phyloP scores from a whole-genome alignment of 30 jellyfish, hydroid and myxozoan genomes.

The Hydractinia symbiolongicarpus region DNA sequence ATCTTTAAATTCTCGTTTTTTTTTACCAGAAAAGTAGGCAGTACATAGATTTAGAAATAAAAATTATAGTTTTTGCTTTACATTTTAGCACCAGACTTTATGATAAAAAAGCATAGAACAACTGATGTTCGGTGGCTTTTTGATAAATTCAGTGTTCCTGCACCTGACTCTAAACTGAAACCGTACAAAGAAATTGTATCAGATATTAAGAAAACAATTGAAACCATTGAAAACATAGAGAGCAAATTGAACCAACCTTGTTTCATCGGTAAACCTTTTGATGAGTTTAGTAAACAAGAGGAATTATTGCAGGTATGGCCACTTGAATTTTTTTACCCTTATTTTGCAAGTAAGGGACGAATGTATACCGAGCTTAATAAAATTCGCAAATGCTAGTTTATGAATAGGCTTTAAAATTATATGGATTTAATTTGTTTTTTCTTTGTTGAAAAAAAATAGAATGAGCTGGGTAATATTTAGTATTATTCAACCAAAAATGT shows the following conservation, averaged over 20 bases:
- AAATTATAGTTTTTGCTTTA: neutral
- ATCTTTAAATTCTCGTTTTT: neutral
- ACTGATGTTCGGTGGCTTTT: constrained; percentile 79
- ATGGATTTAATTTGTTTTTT: no score
- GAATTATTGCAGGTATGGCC: constrained; percentile 51
- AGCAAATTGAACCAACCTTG: constrained; percentile 29
- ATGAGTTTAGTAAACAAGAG: constrained; percentile 60
- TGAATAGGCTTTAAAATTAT: no score
- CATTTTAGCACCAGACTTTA: constrained; percentile 61
- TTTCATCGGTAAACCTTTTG: constrained; percentile 70
- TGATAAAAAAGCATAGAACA: constrained; percentile 51
- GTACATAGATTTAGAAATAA: no score
- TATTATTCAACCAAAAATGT: no score
- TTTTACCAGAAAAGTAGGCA: neutral
- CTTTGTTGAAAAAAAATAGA: no score
- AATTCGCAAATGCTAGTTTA: no score
- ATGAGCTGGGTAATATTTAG: no score
- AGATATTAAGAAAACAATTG: constrained; percentile 28
- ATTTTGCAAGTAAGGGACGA: no score
- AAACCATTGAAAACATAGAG: constrained; percentile 34
- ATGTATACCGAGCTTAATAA: no score
- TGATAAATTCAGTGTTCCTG: constrained; percentile 40
- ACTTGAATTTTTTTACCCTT: neutral
- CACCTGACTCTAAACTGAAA: constrained; percentile 26
- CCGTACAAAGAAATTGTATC: constrained; percentile 40